These are phyloP conservation scores for Prorops nasuta DNA, from an alignment of 1,140 invertebrate species.

Conservation along the genomic window DNA sequence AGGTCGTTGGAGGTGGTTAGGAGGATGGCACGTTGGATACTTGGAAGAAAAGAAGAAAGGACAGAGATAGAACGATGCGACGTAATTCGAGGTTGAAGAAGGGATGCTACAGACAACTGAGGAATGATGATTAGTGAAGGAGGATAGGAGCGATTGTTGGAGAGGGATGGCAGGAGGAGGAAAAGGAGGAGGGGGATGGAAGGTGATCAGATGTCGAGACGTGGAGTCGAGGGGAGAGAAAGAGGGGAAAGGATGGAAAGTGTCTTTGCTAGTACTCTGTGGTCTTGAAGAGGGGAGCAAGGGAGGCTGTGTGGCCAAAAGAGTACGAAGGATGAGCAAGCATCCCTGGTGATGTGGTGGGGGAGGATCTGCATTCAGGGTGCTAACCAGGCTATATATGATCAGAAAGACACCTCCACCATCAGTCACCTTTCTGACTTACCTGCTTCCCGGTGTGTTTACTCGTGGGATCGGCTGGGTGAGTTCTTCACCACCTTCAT, in stretches of 20 bases:
- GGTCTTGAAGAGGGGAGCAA: too few relatives aligned
- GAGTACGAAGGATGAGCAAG: constrained; percentile 30
- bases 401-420: constrained; percentile 43
- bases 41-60: neutral
- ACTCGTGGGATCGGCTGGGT: constrained; percentile 40
- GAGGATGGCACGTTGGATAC: neutral
- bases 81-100: neutral
- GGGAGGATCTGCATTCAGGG: constrained; percentile 29
- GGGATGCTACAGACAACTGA: neutral
- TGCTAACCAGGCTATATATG: constrained; percentile 48
- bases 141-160: neutral
- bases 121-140: neutral
- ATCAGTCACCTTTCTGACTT: constrained; percentile 51
- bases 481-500: constrained; percentile 36
- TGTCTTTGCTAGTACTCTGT: neutral
- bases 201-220: constrained; percentile 14
- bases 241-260: constrained; percentile 1
- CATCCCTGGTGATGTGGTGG: constrained; percentile 29
- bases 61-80: neutral
- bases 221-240: neutral
- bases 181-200: constrained; percentile 11
- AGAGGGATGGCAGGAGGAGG: neutral
- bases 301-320: too few relatives aligned
- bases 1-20: neutral
- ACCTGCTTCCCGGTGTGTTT: constrained; percentile 36